phyloP scores from a whole-genome alignment of 2,888 invertebrate species.

The Lasioglossum lativentre region DNA sequence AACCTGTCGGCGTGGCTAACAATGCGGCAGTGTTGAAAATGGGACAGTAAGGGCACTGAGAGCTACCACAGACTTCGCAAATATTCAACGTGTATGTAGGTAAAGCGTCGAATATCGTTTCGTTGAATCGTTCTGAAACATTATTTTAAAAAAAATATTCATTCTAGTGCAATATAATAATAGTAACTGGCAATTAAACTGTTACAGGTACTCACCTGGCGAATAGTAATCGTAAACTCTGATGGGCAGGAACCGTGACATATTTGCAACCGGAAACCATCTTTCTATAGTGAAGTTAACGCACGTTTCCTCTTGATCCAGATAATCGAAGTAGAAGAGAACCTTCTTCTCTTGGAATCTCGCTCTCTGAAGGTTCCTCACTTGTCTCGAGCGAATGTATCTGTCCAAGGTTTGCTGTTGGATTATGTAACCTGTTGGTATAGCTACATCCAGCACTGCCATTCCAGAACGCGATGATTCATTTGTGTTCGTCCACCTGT shows the following conservation, averaged over 20 bases:
- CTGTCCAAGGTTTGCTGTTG: constrained; percentile 95
- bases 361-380: constrained; percentile 93
- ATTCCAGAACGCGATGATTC: constrained; percentile 95
- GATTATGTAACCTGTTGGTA: constrained; percentile 96
- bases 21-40: constrained; percentile 90
- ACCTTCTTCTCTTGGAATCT: constrained; percentile 93
- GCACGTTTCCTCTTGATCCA: constrained; percentile 94
- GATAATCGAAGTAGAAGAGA: constrained; percentile 96
- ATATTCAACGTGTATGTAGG: constrained; percentile 95
- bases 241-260: constrained; percentile 96
- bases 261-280: constrained; percentile 98
- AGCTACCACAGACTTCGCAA: constrained; percentile 97
- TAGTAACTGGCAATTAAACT: background rate
- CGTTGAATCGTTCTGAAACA: constrained; percentile 93
- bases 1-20: constrained; percentile 75
- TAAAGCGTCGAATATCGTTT: constrained; percentile 94
- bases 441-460: constrained; percentile 93
- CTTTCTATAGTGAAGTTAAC: constrained; percentile 96
- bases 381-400: constrained; percentile 92
- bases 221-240: constrained; percentile 98
- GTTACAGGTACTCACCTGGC: constrained; percentile 88
- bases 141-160: constrained; percentile 65
- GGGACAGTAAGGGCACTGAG: constrained; percentile 96
- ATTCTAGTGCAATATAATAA: background rate
- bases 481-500: constrained; percentile 91